Base-by-base conservation (phyloP, 2,113 vertebrate species). In the Eretmochelys imbricata region DNA sequence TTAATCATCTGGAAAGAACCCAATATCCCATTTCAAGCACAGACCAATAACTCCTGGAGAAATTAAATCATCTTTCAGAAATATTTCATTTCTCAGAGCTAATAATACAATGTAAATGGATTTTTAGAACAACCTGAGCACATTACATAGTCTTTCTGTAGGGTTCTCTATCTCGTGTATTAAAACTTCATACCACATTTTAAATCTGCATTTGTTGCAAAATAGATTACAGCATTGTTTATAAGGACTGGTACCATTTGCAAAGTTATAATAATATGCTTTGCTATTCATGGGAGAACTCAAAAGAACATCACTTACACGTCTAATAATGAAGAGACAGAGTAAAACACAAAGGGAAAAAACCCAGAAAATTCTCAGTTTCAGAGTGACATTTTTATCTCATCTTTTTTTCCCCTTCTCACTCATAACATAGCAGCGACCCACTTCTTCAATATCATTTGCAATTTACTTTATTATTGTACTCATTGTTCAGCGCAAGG, bases 51-150 rank as follows among this genome's bases (percentile, higher is more conserved):
- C 90, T 98, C 93, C 95, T 62, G 57, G 55, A 89, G 92, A 98
- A 98, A 98, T 98, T 97, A 98, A 98, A 98, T 98, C 31, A 96
- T 98, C 93, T 95, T 97, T 97, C 97, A 97, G 95, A 98, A 97
- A 95, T 93, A 97, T 98, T 97, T 98, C 96, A 96, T 98, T 97
- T 88, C 51, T 93, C 95, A 93, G 95, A 96, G 88, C 93, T 98
- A 98, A 98, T 98, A 97, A 98, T 97, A 98, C 95, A 96, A 84
- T 97, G 94, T 89, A 97, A 98, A 98, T 97, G 86, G 93, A 97
- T 97, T 97, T 98, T 96, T 93, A 91, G 91, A 93, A 97, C 89
- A 96, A 94, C 86, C 82, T 93, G 93, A 97, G 86, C 80, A 72
- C 88, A 95, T 97, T 98, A 91, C 87, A 87, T 95, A 96, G 95